Conservation (phyloP, 2,888 invertebrate species). For the Melitaea athalia region DNA sequence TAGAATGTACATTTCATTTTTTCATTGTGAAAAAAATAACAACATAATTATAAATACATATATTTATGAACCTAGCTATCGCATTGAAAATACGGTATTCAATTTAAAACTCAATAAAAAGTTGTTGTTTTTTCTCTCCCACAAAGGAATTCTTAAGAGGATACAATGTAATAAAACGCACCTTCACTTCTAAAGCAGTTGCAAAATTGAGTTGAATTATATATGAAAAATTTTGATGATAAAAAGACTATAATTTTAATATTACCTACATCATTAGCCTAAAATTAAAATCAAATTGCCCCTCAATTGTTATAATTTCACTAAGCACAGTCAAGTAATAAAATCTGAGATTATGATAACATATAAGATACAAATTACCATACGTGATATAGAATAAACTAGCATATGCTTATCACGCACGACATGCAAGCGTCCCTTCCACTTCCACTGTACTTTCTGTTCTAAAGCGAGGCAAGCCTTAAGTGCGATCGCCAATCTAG, state of each 20-base stretch:
- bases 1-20: background rate
- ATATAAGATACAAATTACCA: background rate
- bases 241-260: background rate
- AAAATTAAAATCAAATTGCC: background rate
- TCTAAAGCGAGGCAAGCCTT: constrained; percentile 49
- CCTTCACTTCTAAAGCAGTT: no score
- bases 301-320: background rate
- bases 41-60: no score
- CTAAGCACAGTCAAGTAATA: background rate
- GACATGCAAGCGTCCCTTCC: constrained; percentile 39
- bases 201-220: no score
- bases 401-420: constrained; percentile 6
- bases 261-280: background rate
- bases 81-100: no score
- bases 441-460: constrained; percentile 49
- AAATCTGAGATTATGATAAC: background rate
- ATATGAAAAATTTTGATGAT: background rate
- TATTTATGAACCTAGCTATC: no score
- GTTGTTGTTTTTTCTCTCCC: no score
- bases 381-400: background rate
- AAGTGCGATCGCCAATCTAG: constrained; percentile 74
- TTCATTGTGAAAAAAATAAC: no score
- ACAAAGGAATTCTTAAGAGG: no score
- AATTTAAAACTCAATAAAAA: no score
- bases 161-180: no score